Evolutionary conservation across 1,140 invertebrate species (phyloP), one percentile per base, ranked within the genome.

Genomic region (Drosophila kanapiae): DNA sequence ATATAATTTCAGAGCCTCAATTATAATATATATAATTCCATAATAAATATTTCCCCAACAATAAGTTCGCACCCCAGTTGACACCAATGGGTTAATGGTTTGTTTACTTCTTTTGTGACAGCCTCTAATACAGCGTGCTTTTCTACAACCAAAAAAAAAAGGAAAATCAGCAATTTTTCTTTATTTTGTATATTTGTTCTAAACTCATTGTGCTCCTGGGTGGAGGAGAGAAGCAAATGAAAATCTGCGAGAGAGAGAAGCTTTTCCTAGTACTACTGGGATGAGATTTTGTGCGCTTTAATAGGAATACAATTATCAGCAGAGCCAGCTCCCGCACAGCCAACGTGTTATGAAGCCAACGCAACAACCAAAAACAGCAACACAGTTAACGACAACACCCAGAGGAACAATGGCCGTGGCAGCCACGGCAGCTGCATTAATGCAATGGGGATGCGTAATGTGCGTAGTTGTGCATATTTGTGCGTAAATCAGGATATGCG

Each of bases 261-360:
- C 68, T 54, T 71, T 71, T 49, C 31, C 10, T 33, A 31, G 8
- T 11, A 4, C 14, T 31, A 37, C 51, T 70, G 23, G 23, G 23
- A 16, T 23, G 38, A 5, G 27, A 14, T 51, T 71, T 72, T 76
- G 54, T 16, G 37, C 51, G 75, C 59, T 59, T 81, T 74, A 70
- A 72, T 76, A 51, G 54, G 63, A 79, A 43, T 77, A 49, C 51
- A 48, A 87, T 87, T 87, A 82, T 82, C 79, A 82, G 51, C 43
- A 76, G 40, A 65, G 16, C 9, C 64, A 62, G 13, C 2, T 37
- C n/a, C 18, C 16, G 13, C 45, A 33, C 75, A 63, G 42, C 33
- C 7, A 71, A 58, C 45, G 37, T 64, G 40, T 49, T 53, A 47
- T 42, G 38, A 60, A 51, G 38, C 40, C 29, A 54, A n/a, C 33